Conservation (phyloP, 2,888 invertebrate species). For the Strigamia maritima region DNA sequence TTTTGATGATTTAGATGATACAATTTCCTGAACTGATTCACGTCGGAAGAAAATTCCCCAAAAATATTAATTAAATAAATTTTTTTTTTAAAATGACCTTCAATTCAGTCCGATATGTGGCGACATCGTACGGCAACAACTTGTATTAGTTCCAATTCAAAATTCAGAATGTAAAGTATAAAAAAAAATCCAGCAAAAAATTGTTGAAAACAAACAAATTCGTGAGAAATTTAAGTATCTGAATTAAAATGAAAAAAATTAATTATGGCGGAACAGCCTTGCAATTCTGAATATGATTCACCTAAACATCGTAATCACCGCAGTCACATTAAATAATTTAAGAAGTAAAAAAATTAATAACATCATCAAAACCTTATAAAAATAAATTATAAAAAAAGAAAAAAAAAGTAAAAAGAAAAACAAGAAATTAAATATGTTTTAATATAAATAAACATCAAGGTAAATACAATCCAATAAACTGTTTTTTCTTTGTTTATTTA, state of each 20-base stretch:
- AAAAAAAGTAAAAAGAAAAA: not conserved
- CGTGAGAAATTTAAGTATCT: not conserved
- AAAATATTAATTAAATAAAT: no score
- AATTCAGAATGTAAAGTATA: not conserved
- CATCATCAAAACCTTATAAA: not conserved
- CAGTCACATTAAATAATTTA: conserved; percentile 17
- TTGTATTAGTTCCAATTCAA: not conserved
- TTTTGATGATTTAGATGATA: no score
- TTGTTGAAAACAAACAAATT: not conserved
- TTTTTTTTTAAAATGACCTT: not conserved
- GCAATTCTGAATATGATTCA: not conserved
- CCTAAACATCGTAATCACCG: conserved; percentile 22
- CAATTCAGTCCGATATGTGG: conserved; percentile 21
- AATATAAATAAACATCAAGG: no score
- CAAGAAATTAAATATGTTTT: not conserved
- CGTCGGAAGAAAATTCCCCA: not conserved
- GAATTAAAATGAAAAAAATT: not conserved
- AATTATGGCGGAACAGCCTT: conserved; percentile 20
- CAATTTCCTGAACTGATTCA: no score
- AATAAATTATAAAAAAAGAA: not conserved
- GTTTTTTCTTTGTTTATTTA: not conserved
- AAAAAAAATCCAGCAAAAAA: not conserved
- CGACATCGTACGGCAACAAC: not conserved
- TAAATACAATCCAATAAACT: no score
- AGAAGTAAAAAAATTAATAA: not conserved